Evolutionary conservation across 2,797 vertebrate species (phyloP).

Genomic region (Selene dorsalis): DNA sequence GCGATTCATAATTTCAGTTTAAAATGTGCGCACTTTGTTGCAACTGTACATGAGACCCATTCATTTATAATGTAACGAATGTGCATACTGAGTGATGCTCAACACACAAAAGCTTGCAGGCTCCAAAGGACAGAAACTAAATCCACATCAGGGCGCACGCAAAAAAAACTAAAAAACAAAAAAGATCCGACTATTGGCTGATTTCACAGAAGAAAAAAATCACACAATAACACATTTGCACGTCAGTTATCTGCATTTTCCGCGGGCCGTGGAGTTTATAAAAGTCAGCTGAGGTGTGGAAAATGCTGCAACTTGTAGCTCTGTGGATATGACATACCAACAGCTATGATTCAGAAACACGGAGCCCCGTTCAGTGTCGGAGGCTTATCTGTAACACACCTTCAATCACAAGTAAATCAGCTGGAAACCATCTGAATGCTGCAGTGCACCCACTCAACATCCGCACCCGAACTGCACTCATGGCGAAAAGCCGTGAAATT

Average conservation of each 20-base stretch:
- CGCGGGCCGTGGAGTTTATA: background rate
- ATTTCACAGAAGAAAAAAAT: background rate
- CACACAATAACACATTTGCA: background rate
- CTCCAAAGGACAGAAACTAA: background rate
- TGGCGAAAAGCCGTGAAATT: background rate
- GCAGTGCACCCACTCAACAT: background rate
- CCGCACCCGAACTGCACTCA: background rate
- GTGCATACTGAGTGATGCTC: background rate
- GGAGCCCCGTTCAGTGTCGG: no score
- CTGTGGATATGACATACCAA: background rate
- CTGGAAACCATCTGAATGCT: constrained; percentile 6
- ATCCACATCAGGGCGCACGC: background rate
- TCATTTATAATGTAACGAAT: background rate
- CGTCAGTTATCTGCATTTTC: background rate
- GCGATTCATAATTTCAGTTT: background rate
- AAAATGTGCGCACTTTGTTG: background rate
- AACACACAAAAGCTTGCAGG: background rate
- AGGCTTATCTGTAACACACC: constrained; percentile 1
- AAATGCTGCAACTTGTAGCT: background rate
- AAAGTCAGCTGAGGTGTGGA: background rate
- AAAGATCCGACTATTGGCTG: background rate
- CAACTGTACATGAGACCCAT: background rate
- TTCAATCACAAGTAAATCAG: constrained; percentile 11
- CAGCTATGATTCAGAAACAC: background rate
- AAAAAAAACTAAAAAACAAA: background rate